Base-by-base conservation (phyloP, 2,888 invertebrate genomes). In the Conus canariensis region DNA sequence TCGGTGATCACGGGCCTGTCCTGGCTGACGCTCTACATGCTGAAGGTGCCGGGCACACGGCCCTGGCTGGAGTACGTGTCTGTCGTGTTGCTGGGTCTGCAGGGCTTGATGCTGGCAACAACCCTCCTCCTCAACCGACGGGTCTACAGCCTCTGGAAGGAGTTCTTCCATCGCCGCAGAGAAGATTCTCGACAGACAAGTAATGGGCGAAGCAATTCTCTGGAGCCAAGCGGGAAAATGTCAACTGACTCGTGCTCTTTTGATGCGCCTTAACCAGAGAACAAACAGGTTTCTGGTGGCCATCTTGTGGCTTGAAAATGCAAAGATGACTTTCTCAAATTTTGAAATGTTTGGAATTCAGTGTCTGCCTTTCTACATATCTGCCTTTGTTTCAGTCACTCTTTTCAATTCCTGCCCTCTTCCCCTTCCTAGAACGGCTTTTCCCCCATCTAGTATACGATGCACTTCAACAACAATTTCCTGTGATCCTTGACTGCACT, bases 1-100 rank as follows among this genome's bases (percentile, higher is more conserved):
- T 82, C 82, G 16, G 30, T 82, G n/a, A 82, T 82, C 82, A 82
- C 82, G 82, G 82, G 82, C 9, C 74, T 74, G 74, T n/a, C 74
- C 74, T 74, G 74, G 74, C 25, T 74, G 25, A 74, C 74, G 7
- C 74, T 74, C n/a, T 74, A n/a, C 74, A 4, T 74, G 74, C 74
- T 74, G 74, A 58, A 19, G 16, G 58, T 82, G 14, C 82, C 82
- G 56, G 82, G 82, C 82, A 82, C 82, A 4, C 82, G 82, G 30
- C 82, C 82, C 56, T 82, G 82, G 82, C 82, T 82, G 82, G 82
- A 82, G 19, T 82, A 82, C 82, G 30, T 58, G n/a, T 45, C 56
- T 58, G 82, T 82, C 45, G 56, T 82, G 16, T 14, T 82, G 82
- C 56, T 82, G 56, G 82, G 82, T 4, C 82, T 82, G 45, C 82